Conservation (phyloP, 2,113 vertebrate species). For the Muntiacus muntjak region DNA sequence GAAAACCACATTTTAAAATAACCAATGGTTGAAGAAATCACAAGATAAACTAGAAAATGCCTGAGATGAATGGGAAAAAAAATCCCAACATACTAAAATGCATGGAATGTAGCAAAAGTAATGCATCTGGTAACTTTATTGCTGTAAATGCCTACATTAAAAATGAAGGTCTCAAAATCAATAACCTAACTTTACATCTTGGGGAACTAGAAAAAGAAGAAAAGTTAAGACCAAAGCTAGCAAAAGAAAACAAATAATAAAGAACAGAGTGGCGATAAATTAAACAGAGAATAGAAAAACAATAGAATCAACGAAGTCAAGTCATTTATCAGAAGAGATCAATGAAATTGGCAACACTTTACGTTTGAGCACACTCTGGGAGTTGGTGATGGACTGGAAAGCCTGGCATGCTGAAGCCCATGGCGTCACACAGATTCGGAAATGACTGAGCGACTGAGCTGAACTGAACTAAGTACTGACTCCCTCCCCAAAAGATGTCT, state of each 20-base stretch:
- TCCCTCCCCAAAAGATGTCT: neutral
- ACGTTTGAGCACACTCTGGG: neutral
- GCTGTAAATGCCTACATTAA: neutral
- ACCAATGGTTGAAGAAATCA: neutral
- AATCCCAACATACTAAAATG: neutral
- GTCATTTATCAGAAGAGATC: neutral
- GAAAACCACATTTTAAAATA: neutral
- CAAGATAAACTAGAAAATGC: neutral
- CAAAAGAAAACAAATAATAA: neutral
- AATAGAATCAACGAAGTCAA: neutral
- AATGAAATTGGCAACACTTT: neutral
- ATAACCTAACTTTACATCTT: neutral
- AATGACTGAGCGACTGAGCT: neutral
- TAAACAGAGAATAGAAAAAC: neutral
- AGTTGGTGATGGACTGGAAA: neutral
- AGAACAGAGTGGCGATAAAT: neutral
- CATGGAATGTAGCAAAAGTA: neutral
- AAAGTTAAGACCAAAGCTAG: neutral
- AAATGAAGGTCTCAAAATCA: neutral
- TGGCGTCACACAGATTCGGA: neutral
- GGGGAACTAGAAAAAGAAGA: neutral
- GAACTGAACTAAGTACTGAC: neutral
- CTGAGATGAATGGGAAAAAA: neutral
- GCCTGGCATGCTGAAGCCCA: neutral
- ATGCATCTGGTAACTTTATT: neutral